These are phyloP conservation scores for Bubo scandiacus DNA, from an alignment of 2,113 vertebrate species.

Conservation along the genomic window DNA sequence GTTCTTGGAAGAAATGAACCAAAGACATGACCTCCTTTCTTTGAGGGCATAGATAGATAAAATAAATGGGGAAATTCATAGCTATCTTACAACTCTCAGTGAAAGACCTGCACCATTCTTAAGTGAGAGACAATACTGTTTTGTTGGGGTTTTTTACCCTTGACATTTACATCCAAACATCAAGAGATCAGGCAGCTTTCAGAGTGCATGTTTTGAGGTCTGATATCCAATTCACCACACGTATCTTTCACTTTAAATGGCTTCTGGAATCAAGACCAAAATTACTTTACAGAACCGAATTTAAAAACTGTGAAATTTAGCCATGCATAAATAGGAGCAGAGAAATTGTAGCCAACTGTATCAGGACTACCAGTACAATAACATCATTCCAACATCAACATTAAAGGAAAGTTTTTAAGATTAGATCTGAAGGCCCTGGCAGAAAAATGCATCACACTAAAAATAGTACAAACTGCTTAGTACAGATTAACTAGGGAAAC, in stretches of 20 bases:
- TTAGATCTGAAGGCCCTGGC: not conserved
- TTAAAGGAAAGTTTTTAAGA: not conserved
- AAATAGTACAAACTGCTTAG: not conserved
- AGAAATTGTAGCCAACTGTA: not conserved
- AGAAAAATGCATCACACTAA: not conserved
- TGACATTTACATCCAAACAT: not conserved
- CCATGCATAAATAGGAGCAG: not conserved
- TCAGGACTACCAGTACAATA: not conserved
- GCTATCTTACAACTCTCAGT: accelerated
- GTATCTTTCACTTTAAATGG: not conserved
- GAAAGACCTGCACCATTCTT: not conserved
- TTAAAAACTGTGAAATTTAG: not conserved
- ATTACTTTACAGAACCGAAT: not conserved
- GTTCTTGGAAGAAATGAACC: not conserved
- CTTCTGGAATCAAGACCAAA: not conserved
- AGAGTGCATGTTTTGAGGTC: not conserved
- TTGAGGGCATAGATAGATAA: accelerated
- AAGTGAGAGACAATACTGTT: not conserved
- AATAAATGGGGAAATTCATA: not conserved
- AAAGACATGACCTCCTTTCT: not conserved
- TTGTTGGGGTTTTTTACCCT: accelerated
- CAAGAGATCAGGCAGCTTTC: not conserved
- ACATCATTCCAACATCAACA: not conserved
- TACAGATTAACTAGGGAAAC: not conserved
- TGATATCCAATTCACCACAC: not conserved